Conservation (phyloP, 2,888 invertebrate species). For the Nysson spinosus region DNA sequence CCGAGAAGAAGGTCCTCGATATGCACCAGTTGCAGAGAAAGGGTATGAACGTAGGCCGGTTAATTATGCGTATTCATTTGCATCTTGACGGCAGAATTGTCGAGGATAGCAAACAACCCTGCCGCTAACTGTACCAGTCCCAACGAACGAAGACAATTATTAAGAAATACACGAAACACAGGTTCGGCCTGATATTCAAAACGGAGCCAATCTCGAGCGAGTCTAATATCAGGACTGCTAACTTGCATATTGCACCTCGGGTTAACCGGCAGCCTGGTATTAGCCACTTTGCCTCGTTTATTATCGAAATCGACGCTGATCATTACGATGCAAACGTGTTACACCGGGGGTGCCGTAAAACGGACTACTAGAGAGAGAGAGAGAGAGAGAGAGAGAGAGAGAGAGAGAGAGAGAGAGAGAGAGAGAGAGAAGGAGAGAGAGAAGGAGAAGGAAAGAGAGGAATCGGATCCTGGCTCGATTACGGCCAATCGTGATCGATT, state of each 20-base stretch:
- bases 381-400: no score
- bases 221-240: constrained; percentile 47
- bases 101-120: no score
- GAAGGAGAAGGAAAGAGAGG: no score
- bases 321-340: constrained; percentile 50
- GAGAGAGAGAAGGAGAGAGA: no score
- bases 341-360: constrained; percentile 26
- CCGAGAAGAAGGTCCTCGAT: no score
- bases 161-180: constrained; percentile 29
- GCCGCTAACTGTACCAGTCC: no score
- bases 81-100: no score
- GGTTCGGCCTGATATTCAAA: constrained; percentile 32
- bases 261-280: constrained; percentile 48
- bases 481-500: constrained; percentile 44
- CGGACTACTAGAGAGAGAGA: background rate
- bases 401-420: no score
- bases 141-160: constrained; percentile 49
- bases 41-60: no score
- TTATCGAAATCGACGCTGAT: constrained; percentile 44
- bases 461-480: constrained; percentile 23
- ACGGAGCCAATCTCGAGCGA: constrained; percentile 20
- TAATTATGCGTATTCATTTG: no score
- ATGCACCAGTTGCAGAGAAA: no score
- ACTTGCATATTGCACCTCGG: constrained; percentile 54
- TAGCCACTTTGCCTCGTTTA: constrained; percentile 59